Evolutionary conservation across 2,113 vertebrate genomes (phyloP).

Genomic region (Cervus canadensis): DNA sequence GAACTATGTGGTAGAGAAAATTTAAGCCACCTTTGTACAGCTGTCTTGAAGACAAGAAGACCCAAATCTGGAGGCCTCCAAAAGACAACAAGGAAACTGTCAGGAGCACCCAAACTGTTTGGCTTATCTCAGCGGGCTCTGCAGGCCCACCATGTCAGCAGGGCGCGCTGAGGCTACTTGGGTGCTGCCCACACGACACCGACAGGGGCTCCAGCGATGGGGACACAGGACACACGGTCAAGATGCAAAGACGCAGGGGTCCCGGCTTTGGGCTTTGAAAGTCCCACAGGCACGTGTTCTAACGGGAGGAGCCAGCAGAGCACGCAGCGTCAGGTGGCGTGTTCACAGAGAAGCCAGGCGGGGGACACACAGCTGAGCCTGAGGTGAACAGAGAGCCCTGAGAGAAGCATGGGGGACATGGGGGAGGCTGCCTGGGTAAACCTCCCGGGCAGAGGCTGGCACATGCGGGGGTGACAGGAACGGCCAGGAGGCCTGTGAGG

Average conservation of each 20-base stretch:
- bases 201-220: background rate
- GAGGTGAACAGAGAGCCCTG: background rate
- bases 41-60: background rate
- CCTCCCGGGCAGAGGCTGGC: background rate
- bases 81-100: background rate
- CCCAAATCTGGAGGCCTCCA: background rate
- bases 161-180: accelerated
- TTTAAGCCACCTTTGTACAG: background rate
- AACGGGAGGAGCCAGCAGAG: background rate
- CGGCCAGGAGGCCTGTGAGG: background rate
- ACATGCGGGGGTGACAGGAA: background rate
- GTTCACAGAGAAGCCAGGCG: background rate
- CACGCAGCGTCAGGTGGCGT: background rate
- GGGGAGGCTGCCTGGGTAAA: background rate
- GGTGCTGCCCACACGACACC: background rate
- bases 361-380: background rate
- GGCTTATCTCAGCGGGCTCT: background rate
- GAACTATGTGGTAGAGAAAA: background rate
- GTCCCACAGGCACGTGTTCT: background rate
- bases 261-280: background rate
- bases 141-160: background rate
- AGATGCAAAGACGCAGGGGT: background rate
- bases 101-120: background rate
- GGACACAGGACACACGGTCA: background rate
- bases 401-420: background rate